Evolutionary conservation across 2,113 vertebrate genomes (phyloP).

Genomic region (Brachionichthys hirsutus): DNA sequence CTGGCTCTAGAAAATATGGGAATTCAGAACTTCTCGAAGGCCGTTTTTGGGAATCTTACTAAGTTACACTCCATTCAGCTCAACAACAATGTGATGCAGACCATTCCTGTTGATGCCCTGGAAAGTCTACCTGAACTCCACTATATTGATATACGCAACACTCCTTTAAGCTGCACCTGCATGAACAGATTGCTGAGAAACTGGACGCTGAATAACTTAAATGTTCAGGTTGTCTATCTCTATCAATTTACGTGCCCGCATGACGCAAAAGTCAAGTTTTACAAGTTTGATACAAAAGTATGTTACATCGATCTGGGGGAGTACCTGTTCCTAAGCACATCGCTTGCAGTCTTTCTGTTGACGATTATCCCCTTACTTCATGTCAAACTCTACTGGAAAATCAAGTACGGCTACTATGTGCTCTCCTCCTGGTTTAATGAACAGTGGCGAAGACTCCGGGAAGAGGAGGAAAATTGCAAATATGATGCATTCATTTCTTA

Average conservation of each 20-base stretch:
- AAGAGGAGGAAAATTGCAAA: slow-evolving; percentile 74
- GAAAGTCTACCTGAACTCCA: slow-evolving; percentile 69
- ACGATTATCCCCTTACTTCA: slow-evolving; percentile 76
- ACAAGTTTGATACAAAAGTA: slow-evolving; percentile 78
- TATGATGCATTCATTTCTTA: slow-evolving; percentile 90
- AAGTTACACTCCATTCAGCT: slow-evolving; percentile 65
- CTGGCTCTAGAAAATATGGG: slow-evolving; percentile 81
- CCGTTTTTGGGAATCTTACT: slow-evolving; percentile 84
- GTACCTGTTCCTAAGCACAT: slow-evolving; percentile 75
- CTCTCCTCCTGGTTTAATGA: slow-evolving; percentile 80
- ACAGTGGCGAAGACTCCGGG: slow-evolving; percentile 77
- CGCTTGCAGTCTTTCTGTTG: slow-evolving; percentile 66
- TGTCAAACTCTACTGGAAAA: slow-evolving; percentile 78
- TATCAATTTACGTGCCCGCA: slow-evolving; percentile 52
- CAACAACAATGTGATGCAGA: slow-evolving; percentile 80
- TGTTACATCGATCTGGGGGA: slow-evolving; percentile 78
- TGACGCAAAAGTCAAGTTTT: slow-evolving; percentile 50
- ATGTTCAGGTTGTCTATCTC: slow-evolving; percentile 80
- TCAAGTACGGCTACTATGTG: slow-evolving; percentile 83
- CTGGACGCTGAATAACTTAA: slow-evolving; percentile 60
- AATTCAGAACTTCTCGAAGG: slow-evolving; percentile 75
- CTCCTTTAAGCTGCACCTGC: slow-evolving; percentile 82
- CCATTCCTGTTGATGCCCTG: slow-evolving; percentile 63
- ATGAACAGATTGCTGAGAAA: slow-evolving; percentile 70
- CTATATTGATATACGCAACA: slow-evolving; percentile 82